Conservation (phyloP, 1,140 invertebrate genomes). For the Heliothis virescens region DNA sequence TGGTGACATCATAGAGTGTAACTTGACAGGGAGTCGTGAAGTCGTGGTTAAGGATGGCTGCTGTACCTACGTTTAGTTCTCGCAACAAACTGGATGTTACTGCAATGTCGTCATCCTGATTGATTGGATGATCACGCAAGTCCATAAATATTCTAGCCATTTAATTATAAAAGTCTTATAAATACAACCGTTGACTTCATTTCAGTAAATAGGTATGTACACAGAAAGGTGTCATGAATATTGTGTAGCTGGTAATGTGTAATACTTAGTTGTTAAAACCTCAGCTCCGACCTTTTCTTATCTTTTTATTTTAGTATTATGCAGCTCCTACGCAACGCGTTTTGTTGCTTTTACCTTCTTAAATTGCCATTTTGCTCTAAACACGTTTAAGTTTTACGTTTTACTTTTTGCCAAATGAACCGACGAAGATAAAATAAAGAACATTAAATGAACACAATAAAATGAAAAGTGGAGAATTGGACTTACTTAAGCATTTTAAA, state of each 20-base stretch:
- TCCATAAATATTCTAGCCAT: constrained; percentile 22
- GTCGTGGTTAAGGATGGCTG: constrained; percentile 38
- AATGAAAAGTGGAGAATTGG: constrained; percentile 1
- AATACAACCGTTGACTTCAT: background rate
- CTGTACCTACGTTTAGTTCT: constrained; percentile 29
- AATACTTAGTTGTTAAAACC: background rate
- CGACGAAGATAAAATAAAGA: constrained; percentile 12
- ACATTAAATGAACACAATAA: constrained; percentile 14
- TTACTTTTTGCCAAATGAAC: constrained; percentile 19
- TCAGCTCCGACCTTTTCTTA: background rate
- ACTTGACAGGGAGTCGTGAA: constrained; percentile 49
- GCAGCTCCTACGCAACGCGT: background rate
- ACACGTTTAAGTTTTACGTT: background rate
- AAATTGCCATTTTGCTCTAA: constrained; percentile 13
- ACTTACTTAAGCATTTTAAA: constrained; percentile 2
- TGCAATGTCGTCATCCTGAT: constrained; percentile 40
- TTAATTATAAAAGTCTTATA: too few species aligned
- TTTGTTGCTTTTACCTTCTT: constrained; percentile 14
- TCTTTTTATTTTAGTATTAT: constrained; percentile 10
- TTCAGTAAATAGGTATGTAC: background rate
- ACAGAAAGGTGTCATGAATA: background rate
- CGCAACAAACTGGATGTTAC: constrained; percentile 13
- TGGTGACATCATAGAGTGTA: constrained; percentile 54
- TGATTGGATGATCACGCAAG: constrained; percentile 17
- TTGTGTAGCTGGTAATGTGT: background rate